Conservation (phyloP, 2,797 vertebrate genomes). For the Gambusia yucatana region DNA sequence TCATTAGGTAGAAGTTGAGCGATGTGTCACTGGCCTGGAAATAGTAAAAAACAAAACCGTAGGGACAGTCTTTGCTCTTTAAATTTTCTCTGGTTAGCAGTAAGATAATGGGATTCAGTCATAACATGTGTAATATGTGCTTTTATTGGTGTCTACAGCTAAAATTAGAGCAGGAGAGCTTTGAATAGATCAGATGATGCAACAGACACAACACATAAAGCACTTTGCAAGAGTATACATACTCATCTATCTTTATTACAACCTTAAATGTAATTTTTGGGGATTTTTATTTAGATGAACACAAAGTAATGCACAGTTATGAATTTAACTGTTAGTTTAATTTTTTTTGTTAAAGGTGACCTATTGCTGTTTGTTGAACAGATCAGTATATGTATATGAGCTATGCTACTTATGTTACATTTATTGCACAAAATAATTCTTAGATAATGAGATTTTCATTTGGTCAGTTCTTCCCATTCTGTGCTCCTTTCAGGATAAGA, state of each 20-base stretch:
- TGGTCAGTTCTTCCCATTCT: too few species aligned
- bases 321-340: background rate
- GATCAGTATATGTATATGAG: too few species aligned
- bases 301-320: background rate
- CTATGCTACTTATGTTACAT: too few species aligned
- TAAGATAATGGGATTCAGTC: constrained; percentile 26
- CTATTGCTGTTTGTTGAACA: too few species aligned
- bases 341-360: background rate
- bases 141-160: constrained; percentile 11
- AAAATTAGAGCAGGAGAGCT: constrained; percentile 23
- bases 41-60: constrained; percentile 60
- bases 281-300: background rate
- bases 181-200: constrained; percentile 37
- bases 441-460: too few species aligned
- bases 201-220: constrained; percentile 53
- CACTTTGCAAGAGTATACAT: background rate
- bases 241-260: background rate
- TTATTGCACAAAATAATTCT: too few species aligned
- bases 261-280: background rate
- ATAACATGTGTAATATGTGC: constrained; percentile 15
- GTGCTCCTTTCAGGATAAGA: too few species aligned
- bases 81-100: constrained; percentile 24
- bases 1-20: constrained; percentile 71
- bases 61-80: constrained; percentile 29
- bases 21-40: constrained; percentile 65